Percentiles rank a stretch among this genome's conserved stretches.
Evolutionary conservation across 2,113 vertebrate genomes (phyloP).

Genomic region (Percina caprodes): DNA sequence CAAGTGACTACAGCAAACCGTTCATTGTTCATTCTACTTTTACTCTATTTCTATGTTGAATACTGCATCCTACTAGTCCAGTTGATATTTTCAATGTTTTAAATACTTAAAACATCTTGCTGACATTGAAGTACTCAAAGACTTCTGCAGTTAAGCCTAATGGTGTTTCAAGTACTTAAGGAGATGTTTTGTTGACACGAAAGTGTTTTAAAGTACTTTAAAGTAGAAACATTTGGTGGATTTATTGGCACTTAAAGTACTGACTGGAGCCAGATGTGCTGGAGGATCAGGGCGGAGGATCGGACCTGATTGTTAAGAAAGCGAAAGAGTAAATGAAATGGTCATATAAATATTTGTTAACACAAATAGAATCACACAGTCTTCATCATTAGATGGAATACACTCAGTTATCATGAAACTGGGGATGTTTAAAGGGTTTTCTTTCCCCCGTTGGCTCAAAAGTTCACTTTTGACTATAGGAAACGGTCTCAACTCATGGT

Average conservation of each 20-base stretch:
- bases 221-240: slow-evolving; percentile 29
- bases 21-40: too few species aligned
- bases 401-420: not conserved
- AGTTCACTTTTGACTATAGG: not conserved
- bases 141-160: slow-evolving; percentile 18
- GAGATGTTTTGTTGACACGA: slow-evolving; percentile 22
- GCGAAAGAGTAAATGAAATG: not conserved
- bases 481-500: too few species aligned
- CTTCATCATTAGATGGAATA: not conserved
- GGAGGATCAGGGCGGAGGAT: not conserved
- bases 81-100: slow-evolving; percentile 30
- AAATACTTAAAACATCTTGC: slow-evolving; percentile 21
- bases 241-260: slow-evolving; percentile 29
- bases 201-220: slow-evolving; percentile 54
- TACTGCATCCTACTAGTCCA: not conserved
- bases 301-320: not conserved
- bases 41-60: not conserved
- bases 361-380: not conserved
- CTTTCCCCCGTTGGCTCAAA: not conserved
- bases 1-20: too few species aligned
- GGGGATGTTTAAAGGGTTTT: not conserved
- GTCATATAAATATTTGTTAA: not conserved
- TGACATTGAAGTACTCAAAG: slow-evolving; percentile 14
- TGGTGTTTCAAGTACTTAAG: slow-evolving; percentile 27
- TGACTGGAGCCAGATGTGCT: slow-evolving; percentile 39